Evolutionary conservation across 2,888 invertebrate genomes (phyloP), one percentile per base, ranked within the genome.

Genomic region (Helicoverpa assulta): DNA sequence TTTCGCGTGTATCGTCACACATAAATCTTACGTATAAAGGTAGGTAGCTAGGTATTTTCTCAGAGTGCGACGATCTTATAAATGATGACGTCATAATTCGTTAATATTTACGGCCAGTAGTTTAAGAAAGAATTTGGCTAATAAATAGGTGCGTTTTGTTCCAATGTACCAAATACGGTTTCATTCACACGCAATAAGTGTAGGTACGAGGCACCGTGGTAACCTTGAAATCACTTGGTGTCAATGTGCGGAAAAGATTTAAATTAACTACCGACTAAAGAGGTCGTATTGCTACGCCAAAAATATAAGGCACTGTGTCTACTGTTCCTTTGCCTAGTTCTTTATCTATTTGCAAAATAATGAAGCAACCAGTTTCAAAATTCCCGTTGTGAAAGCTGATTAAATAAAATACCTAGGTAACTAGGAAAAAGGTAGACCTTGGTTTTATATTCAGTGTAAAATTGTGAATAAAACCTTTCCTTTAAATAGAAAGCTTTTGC

Each of bases 81-180:
- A 52, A 47, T 47, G 1, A 43, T 62, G 52, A 62, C 33, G 54
- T 62, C 71, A 58, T 2, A 12, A 1, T n/a, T 37, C n/a, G 43
- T 26, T 37, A 16, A 16, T 53, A 8, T 60, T 56, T 66, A 40
- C 21, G 50, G 26, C 21, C 14, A 57, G 3, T 16, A 21, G 1
- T 63, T 64, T 14, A 57, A n/a, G 43, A n/a, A n/a, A n/a, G 19
- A 57, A 60, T 60, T 33, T n/a, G 12, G 4, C n/a, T 33, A 14
- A 51, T 73, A 26, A 14, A 47, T 37, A 26, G 10, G 12, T 62
- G 14, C 26, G 52, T 40, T 43, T 43, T 33, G 57, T 58, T 67
- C 47, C 47, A 50, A 67, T 33, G 58, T 58, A 58, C 47, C 53
- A 54, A 67, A 74, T 67, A 67, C 57, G 12, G 47, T 50, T 72